Evolutionary conservation across 2,888 invertebrate genomes (phyloP).

Genomic region (Clitarchus hookeri): DNA sequence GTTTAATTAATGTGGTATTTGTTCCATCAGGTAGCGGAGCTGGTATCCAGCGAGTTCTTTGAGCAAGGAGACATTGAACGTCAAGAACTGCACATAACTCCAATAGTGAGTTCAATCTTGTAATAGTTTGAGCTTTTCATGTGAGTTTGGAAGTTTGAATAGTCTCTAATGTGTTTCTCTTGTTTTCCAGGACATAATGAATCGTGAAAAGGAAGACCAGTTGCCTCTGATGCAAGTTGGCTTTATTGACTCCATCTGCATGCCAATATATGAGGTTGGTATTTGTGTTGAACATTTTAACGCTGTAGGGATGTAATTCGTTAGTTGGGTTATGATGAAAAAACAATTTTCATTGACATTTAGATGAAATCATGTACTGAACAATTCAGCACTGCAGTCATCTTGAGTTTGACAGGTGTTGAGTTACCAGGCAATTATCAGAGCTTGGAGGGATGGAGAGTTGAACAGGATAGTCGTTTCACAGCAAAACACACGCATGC

Average conservation of each 20-base stretch:
- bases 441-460: too few species aligned
- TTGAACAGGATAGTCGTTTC: too few species aligned
- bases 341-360: too few species aligned
- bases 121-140: not conserved
- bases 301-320: too few species aligned
- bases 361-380: too few species aligned
- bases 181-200: slow-evolving; percentile 84
- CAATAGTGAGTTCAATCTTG: slow-evolving; percentile 74
- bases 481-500: too few species aligned
- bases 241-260: slow-evolving; percentile 92
- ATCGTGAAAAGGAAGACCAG: slow-evolving; percentile 91
- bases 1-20: not conserved
- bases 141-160: not conserved
- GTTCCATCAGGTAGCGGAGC: slow-evolving; percentile 68
- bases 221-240: slow-evolving; percentile 94
- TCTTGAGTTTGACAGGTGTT: too few species aligned
- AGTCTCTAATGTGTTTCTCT: slow-evolving; percentile 26
- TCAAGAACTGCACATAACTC: slow-evolving; percentile 86
- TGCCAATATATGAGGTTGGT: slow-evolving; percentile 89
- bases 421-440: too few species aligned
- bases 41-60: slow-evolving; percentile 92
- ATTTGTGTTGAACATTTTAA: too few species aligned
- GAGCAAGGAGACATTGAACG: slow-evolving; percentile 91
- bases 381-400: too few species aligned
- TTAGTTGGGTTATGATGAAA: too few species aligned